Evolutionary conservation across 2,888 invertebrate genomes (phyloP).

Genomic region (Meteorus colon): DNA sequence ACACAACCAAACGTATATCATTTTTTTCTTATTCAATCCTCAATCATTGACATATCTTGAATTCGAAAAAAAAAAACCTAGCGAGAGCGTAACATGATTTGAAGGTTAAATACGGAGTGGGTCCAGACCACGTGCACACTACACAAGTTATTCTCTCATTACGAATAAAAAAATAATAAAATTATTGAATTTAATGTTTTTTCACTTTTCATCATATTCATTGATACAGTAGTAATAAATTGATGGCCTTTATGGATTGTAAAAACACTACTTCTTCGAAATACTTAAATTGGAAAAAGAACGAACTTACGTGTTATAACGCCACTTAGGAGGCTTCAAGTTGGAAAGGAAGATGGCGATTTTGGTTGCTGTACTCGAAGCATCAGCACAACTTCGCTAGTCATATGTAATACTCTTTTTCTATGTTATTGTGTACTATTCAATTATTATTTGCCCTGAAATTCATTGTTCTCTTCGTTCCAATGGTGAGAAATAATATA

Average conservation of each 20-base stretch:
- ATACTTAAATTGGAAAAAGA: constrained; percentile 54
- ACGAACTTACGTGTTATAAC: constrained; percentile 81
- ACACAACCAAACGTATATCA: neutral
- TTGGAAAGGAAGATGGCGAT: constrained; percentile 62
- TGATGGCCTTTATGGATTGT: constrained; percentile 55
- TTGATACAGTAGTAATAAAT: neutral
- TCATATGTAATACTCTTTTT: constrained; percentile 2
- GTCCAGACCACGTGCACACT: constrained; percentile 35
- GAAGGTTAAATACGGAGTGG: neutral
- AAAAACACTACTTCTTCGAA: constrained; percentile 22
- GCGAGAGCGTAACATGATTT: neutral
- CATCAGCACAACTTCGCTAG: neutral
- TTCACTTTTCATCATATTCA: too few relatives aligned
- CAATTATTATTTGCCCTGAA: too few relatives aligned
- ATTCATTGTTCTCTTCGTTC: too few relatives aligned
- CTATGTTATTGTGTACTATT: too few relatives aligned
- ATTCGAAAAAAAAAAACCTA: too few relatives aligned
- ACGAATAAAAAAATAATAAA: too few relatives aligned
- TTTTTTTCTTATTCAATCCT: neutral
- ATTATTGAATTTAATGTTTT: too few relatives aligned
- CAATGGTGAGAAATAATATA: too few relatives aligned
- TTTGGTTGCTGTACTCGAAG: neutral
- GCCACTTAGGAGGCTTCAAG: constrained; percentile 82
- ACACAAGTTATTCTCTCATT: constrained; percentile 14
- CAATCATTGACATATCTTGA: too few relatives aligned